A percentile compares a stretch with the other conserved stretches of the same genome.
Evolutionary conservation across 2,113 vertebrate genomes (phyloP).

Genomic region (Malurus cyaneus): DNA sequence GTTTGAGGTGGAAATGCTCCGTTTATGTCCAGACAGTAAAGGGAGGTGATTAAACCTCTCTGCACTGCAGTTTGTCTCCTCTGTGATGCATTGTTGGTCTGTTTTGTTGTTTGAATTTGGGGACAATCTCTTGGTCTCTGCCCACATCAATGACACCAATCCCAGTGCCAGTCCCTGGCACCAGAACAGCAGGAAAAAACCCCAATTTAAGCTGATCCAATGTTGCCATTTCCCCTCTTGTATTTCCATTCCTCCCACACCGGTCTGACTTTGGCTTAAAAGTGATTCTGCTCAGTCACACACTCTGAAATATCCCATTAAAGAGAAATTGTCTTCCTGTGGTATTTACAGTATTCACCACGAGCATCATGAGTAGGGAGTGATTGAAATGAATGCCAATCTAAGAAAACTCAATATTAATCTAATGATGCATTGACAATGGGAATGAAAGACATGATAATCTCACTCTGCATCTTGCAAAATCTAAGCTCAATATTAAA

Average conservation of each 20-base stretch:
- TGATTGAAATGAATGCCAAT: neutral
- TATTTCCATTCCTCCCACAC: neutral
- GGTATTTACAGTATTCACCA: neutral
- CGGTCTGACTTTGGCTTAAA: neutral
- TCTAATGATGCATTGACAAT: neutral
- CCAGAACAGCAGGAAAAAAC: neutral
- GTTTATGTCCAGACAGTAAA: neutral
- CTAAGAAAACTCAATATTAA: neutral
- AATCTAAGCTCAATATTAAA: neutral
- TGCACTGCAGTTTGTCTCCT: neutral
- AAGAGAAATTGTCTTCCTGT: neutral
- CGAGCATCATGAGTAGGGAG: neutral
- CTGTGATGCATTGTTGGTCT: neutral
- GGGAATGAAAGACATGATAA: neutral
- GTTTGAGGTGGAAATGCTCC: neutral
- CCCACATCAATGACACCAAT: neutral
- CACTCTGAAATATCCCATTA: neutral
- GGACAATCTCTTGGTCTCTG: neutral
- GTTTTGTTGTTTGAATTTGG: neutral
- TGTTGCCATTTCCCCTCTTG: accelerated
- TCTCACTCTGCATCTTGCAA: neutral
- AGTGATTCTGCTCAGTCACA: neutral
- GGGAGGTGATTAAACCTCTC: neutral
- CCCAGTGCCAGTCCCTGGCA: too few relatives aligned
- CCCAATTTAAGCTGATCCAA: neutral